Evolutionary conservation across 2,113 vertebrate species (phyloP).

Genomic region (Hydrolagus affinis): DNA sequence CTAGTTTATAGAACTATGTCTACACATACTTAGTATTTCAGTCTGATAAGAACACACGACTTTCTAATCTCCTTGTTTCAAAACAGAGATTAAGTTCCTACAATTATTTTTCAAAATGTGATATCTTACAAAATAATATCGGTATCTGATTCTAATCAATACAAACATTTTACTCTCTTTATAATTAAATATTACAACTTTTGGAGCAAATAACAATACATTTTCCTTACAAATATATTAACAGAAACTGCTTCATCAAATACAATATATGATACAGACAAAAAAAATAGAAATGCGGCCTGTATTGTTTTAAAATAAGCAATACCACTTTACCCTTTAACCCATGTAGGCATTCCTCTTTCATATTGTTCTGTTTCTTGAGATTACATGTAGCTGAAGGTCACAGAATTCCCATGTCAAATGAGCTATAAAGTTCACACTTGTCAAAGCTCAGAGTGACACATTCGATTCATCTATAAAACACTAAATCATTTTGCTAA

Average conservation of each 20-base stretch:
- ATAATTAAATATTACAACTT: slow-evolving; percentile 18
- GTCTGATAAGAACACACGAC: slow-evolving; percentile 6
- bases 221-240: slow-evolving; percentile 29
- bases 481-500: neutral
- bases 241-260: slow-evolving; percentile 25
- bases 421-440: neutral
- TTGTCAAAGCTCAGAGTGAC: neutral
- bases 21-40: neutral
- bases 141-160: neutral
- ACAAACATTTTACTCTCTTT: slow-evolving; percentile 30
- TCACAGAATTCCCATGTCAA: neutral
- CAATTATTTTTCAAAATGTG: slow-evolving; percentile 9
- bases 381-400: neutral
- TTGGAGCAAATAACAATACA: slow-evolving; percentile 25
- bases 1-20: neutral
- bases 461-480: neutral
- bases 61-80: slow-evolving; percentile 8
- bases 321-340: neutral
- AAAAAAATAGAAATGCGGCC: slow-evolving; percentile 21
- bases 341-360: neutral
- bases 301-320: slow-evolving; percentile 1
- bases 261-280: slow-evolving; percentile 17
- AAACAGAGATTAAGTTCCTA: slow-evolving; percentile 13
- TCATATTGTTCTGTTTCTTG: neutral
- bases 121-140: slow-evolving; percentile 6